Conservation (phyloP, 2,113 vertebrate species). For the Tyrannus savana region DNA sequence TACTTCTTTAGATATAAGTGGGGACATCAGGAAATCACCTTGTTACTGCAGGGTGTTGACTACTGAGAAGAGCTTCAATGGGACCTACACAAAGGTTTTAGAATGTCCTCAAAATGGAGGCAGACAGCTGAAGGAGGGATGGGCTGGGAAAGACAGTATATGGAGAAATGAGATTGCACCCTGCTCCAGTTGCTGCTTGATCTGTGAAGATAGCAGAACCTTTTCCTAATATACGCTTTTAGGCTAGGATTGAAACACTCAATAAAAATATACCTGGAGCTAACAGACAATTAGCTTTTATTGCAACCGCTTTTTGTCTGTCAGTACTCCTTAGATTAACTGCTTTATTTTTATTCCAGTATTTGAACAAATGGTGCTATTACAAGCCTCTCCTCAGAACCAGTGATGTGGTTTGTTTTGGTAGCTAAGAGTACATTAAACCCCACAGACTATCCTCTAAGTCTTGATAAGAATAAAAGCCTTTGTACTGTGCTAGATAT, state of each 20-base stretch:
- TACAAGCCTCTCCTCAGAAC: conserved; percentile 31
- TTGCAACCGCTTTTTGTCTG: conserved; percentile 52
- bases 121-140: not conserved
- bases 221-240: conserved; percentile 37
- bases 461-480: conserved; percentile 27
- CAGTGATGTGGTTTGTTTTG: conserved; percentile 61
- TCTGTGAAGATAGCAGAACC: not conserved
- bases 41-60: not conserved
- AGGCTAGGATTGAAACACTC: conserved; percentile 45
- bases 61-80: not conserved
- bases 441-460: conserved; percentile 11
- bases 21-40: not conserved
- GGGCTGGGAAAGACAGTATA: not conserved
- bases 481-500: not conserved
- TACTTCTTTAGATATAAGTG: rapidly evolving
- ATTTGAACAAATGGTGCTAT: conserved; percentile 58
- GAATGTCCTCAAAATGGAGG: not conserved
- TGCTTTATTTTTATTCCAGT: conserved; percentile 36
- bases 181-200: not conserved
- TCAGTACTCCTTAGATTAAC: conserved; percentile 49
- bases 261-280: conserved; percentile 59
- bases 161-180: not conserved
- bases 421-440: conserved; percentile 51
- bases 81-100: not conserved
- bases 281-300: conserved; percentile 68